These are phyloP conservation scores for Lasius fuliginosus DNA, from an alignment of 2,888 invertebrate species.

Conservation along the genomic window DNA sequence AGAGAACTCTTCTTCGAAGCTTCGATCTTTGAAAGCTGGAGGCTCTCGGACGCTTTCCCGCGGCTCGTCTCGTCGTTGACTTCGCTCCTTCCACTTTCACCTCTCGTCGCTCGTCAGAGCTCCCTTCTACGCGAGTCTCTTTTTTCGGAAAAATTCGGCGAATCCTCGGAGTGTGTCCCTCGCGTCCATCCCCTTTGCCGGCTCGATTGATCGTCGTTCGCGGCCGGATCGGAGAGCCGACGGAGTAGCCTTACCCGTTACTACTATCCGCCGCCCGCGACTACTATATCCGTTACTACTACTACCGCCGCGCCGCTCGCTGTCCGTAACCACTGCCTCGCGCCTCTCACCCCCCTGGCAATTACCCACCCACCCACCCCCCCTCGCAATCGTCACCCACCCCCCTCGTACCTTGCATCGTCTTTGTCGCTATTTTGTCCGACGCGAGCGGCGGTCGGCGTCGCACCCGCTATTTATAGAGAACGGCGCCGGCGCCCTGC, in stretches of 20 bases:
- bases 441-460: constrained; percentile 65
- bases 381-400: constrained; percentile 19
- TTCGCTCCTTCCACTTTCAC: background rate
- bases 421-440: constrained; percentile 58
- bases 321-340: constrained; percentile 59
- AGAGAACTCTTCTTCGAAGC: background rate
- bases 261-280: constrained; percentile 25
- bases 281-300: constrained; percentile 44
- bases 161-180: background rate
- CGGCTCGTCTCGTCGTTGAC: background rate
- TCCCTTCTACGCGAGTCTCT: too few species aligned
- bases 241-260: constrained; percentile 32
- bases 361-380: background rate
- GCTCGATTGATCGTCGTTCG: constrained; percentile 59
- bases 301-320: constrained; percentile 28
- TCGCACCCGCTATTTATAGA: constrained; percentile 77
- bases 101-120: background rate
- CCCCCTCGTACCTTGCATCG: constrained; percentile 35
- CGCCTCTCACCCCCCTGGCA: constrained; percentile 23
- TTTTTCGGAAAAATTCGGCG: background rate
- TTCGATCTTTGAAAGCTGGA: background rate
- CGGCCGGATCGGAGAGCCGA: constrained; percentile 38
- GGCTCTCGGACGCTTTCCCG: background rate
- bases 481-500: constrained; percentile 79
- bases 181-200: constrained; percentile 2